phyloP scores from a whole-genome alignment of 2,888 invertebrate species.

The Pilophorus perplexus region DNA sequence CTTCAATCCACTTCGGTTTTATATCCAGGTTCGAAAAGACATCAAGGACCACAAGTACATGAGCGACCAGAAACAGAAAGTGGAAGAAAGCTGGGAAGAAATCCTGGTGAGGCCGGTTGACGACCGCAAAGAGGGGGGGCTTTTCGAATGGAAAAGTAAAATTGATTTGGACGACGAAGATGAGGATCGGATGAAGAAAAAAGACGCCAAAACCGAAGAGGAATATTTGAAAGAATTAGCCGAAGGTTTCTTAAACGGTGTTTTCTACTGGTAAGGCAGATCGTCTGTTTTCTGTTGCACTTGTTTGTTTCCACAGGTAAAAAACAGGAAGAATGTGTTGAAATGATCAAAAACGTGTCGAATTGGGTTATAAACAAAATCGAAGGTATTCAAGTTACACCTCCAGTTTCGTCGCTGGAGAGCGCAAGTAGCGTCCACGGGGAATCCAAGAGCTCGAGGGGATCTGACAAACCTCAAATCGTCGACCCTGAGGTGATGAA shows the following conservation, averaged over 20 bases:
- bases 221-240: constrained; percentile 20
- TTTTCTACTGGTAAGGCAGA: not conserved
- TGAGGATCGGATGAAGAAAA: constrained; percentile 14
- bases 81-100: constrained; percentile 25
- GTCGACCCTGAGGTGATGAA: too few species aligned
- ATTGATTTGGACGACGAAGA: constrained; percentile 23
- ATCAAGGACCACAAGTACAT: not conserved
- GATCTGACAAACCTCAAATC: too few species aligned
- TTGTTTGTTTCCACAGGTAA: constrained; percentile 8
- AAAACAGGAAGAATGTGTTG: constrained; percentile 15
- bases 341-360: constrained; percentile 13
- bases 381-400: constrained; percentile 2
- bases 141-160: constrained; percentile 27
- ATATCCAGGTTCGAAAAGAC: constrained; percentile 17
- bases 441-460: too few species aligned
- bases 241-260: not conserved
- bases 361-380: constrained; percentile 12
- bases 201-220: constrained; percentile 2
- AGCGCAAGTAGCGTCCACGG: constrained; percentile 2
- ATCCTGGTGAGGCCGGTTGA: constrained; percentile 18
- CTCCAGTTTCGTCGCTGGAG: constrained; percentile 11
- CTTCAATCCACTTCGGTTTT: too few species aligned
- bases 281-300: not conserved
- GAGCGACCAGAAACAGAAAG: constrained; percentile 5
- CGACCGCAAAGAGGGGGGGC: not conserved